phyloP scores from a whole-genome alignment of 1,140 invertebrate species.

The Diorhabda sublineata region DNA sequence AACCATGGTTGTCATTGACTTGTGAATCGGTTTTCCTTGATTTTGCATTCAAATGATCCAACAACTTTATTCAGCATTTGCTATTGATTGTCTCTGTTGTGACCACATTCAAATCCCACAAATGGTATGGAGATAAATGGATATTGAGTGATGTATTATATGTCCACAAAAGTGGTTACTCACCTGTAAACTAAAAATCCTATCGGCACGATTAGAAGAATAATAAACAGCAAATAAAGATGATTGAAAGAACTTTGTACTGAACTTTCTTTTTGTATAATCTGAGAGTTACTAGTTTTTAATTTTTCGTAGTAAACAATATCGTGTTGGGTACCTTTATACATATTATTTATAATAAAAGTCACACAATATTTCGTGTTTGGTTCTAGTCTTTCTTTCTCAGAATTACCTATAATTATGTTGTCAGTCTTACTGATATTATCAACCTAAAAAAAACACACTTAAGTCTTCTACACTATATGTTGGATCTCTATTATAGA shows the following conservation, averaged over 20 bases:
- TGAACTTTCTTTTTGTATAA: slow-evolving; percentile 4
- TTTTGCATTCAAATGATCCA: too few species aligned
- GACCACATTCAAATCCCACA: background rate
- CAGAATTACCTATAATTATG: slow-evolving; percentile 25
- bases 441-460: slow-evolving; percentile 23
- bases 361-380: slow-evolving; percentile 36
- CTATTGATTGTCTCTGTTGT: background rate
- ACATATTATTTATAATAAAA: slow-evolving; percentile 35
- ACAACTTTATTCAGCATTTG: too few species aligned
- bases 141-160: background rate
- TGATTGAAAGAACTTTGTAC: slow-evolving; percentile 20
- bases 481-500: too few species aligned
- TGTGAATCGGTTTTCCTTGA: too few species aligned
- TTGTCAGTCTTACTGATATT: slow-evolving; percentile 25
- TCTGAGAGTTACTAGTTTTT: slow-evolving; percentile 16
- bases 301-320: slow-evolving; percentile 36
- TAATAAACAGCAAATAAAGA: slow-evolving; percentile 29
- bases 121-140: background rate
- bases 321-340: slow-evolving; percentile 30
- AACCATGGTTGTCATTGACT: too few species aligned
- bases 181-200: slow-evolving; percentile 34
- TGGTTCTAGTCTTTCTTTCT: slow-evolving; percentile 25
- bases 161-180: background rate
- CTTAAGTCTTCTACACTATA: background rate
- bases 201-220: slow-evolving; percentile 30